Percentiles rank a stretch among this genome's conserved stretches.
Conservation (phyloP, 1,140 invertebrate species). For the Caerostris darwini region DNA sequence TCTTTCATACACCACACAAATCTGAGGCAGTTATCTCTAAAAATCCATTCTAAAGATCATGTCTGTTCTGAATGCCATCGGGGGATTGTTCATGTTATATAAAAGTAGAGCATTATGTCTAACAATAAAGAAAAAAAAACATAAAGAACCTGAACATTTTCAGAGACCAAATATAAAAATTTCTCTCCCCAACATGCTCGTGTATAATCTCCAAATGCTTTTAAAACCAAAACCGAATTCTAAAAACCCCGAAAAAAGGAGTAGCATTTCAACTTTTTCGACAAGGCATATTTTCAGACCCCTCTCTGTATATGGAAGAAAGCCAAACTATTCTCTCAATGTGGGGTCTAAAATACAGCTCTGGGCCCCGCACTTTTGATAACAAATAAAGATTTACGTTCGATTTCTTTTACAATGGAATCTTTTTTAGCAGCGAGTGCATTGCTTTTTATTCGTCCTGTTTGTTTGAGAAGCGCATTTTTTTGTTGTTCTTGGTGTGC, state of each 20-base stretch:
- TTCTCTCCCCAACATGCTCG: background rate
- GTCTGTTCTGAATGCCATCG: no score
- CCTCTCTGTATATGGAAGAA: background rate
- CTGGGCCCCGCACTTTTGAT: background rate
- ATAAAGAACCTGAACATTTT: no score
- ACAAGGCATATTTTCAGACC: conserved; percentile 27
- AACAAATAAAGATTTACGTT: conserved; percentile 43
- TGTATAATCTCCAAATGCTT: conserved; percentile 9
- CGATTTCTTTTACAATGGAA: conserved; percentile 36
- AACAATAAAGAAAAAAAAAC: no score
- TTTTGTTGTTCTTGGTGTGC: background rate
- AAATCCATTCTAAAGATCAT: no score
- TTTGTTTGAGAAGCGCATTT: background rate
- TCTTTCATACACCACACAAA: no score
- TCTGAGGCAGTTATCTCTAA: no score
- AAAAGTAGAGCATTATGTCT: no score
- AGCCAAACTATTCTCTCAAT: conserved; percentile 1
- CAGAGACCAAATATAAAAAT: background rate
- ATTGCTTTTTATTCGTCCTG: background rate
- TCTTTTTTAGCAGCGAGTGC: conserved; percentile 12
- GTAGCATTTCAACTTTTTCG: conserved; percentile 33
- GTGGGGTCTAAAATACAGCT: background rate
- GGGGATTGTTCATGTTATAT: no score
- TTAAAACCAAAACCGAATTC: conserved; percentile 29
- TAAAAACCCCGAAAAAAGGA: background rate